phyloP scores from a whole-genome alignment of 2,888 invertebrate species.

The Sicus ferrugineus region DNA sequence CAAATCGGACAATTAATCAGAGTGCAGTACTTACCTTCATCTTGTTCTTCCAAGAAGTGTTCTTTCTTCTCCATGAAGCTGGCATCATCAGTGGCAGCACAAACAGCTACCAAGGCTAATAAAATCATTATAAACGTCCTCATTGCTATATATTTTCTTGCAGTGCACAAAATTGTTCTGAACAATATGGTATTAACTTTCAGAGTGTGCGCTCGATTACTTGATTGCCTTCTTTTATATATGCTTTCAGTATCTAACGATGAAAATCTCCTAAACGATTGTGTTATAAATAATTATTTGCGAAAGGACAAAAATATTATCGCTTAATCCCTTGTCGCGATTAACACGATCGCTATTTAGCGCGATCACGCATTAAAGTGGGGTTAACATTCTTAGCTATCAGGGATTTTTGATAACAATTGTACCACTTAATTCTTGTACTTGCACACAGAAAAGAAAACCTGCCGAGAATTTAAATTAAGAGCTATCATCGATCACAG shows the following conservation, averaged over 20 bases:
- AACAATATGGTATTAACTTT: neutral
- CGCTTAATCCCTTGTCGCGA: no score
- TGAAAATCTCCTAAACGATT: neutral
- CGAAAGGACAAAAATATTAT: no score
- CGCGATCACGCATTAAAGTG: no score
- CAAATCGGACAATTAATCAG: constrained; percentile 42
- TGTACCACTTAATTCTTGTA: no score
- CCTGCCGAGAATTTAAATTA: no score
- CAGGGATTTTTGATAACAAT: no score
- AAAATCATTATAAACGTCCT: constrained; percentile 46
- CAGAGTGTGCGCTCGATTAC: neutral
- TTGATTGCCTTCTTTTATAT: neutral
- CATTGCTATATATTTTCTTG: constrained; percentile 36
- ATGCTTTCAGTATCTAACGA: neutral
- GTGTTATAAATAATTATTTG: no score
- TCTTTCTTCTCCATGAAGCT: constrained; percentile 45
- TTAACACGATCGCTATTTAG: no score
- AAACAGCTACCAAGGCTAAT: constrained; percentile 48
- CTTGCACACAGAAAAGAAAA: no score
- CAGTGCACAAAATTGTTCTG: neutral
- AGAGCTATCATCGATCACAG: no score
- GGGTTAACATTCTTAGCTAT: no score
- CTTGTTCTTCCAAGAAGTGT: neutral
- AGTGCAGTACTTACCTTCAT: constrained; percentile 44
- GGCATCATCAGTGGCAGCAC: constrained; percentile 48